Percentiles rank a stretch among this genome's conserved stretches.
Conservation (phyloP, 2,797 vertebrate species). For the Phrynocephalus forsythii region DNA sequence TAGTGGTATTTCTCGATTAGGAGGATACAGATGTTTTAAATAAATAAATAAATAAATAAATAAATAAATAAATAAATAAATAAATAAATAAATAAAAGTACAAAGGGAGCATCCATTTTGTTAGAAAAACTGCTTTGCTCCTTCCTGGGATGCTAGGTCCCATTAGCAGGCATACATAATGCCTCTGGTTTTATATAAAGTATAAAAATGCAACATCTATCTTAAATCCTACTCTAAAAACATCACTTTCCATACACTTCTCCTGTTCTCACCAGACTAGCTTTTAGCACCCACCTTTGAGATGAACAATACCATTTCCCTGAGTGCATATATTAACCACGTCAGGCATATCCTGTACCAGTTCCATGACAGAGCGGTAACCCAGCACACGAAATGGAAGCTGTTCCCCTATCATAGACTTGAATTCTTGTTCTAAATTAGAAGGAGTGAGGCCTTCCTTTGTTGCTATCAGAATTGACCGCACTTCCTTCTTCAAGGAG, state of each 20-base stretch:
- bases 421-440: slow-evolving; percentile 85
- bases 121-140: background rate
- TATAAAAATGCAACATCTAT: background rate
- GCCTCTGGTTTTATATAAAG: background rate
- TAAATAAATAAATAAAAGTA: background rate
- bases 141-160: background rate
- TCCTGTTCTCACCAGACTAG: background rate
- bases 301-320: slow-evolving; percentile 70
- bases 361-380: slow-evolving; percentile 85
- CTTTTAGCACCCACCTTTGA: slow-evolving; percentile 81
- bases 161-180: background rate
- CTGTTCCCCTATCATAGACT: slow-evolving; percentile 81
- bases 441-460: slow-evolving; percentile 83
- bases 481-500: slow-evolving; percentile 87
- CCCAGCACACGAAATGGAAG: slow-evolving; percentile 86
- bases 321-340: slow-evolving; percentile 78
- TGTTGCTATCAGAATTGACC: slow-evolving; percentile 86
- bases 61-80: background rate
- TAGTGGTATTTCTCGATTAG: background rate
- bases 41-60: background rate
- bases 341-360: slow-evolving; percentile 88
- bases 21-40: background rate
- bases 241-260: background rate
- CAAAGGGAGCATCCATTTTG: background rate
- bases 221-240: background rate